A percentile compares a stretch with the other conserved stretches of the same genome.
Evolutionary conservation across 2,888 invertebrate genomes (phyloP).

Genomic region (Cotesia congregata): DNA sequence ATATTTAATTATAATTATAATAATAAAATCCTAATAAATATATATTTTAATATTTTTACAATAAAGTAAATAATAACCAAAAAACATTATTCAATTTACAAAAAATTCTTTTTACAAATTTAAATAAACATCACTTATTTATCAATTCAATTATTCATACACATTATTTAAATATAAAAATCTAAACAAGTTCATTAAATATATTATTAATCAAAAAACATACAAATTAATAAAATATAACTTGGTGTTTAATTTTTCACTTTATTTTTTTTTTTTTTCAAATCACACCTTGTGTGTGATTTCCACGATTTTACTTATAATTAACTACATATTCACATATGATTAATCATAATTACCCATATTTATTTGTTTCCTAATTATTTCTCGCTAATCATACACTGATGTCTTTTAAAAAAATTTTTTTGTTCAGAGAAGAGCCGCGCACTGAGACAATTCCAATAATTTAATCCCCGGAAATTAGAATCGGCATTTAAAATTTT

Average conservation of each 20-base stretch:
- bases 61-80: neutral
- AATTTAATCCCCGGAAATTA: neutral
- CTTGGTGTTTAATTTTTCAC: neutral
- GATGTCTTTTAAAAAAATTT: neutral
- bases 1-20: neutral
- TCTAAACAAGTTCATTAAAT: neutral
- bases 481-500: neutral
- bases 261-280: neutral
- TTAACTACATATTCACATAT: constrained; percentile 1
- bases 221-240: neutral
- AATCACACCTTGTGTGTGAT: neutral
- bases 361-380: neutral
- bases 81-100: neutral
- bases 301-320: neutral
- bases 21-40: neutral
- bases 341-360: neutral
- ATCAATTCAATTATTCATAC: neutral
- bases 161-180: neutral
- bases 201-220: neutral
- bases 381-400: neutral
- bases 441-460: neutral
- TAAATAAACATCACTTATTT: neutral
- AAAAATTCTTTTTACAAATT: neutral
- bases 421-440: neutral
- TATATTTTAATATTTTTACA: neutral